These are phyloP conservation scores for Gonocerus acuteangulatus DNA, from an alignment of 2,888 invertebrate genomes.

Conservation along the genomic window DNA sequence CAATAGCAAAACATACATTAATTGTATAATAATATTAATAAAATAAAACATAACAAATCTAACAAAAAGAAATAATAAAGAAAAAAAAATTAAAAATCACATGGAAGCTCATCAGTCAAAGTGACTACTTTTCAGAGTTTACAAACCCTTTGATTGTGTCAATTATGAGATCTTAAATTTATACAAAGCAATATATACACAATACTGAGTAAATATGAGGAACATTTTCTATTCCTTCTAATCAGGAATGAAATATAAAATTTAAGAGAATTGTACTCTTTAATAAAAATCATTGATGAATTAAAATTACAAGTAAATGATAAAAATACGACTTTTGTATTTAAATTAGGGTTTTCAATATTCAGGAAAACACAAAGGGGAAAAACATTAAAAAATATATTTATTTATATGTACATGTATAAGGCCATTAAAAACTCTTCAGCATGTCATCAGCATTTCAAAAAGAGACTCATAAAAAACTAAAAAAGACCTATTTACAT, in stretches of 20 bases:
- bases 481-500: no score
- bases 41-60: constrained; percentile 7
- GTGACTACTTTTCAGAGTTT: constrained; percentile 12
- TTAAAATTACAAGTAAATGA: background rate
- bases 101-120: constrained; percentile 30
- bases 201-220: constrained; percentile 4
- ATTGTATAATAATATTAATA: background rate
- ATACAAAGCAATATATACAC: constrained; percentile 8
- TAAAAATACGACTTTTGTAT: background rate
- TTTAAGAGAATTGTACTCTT: background rate
- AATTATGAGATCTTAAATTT: constrained; percentile 24
- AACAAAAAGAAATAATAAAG: constrained; percentile 8
- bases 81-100: constrained; percentile 7
- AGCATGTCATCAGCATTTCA: no score
- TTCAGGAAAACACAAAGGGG: no score
- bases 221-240: constrained; percentile 7
- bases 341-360: background rate
- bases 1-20: background rate
- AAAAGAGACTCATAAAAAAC: no score
- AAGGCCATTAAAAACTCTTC: no score
- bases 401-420: no score
- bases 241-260: constrained; percentile 9
- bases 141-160: constrained; percentile 21
- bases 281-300: background rate
- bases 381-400: no score